Evolutionary conservation across 2,797 vertebrate genomes (phyloP).

Genomic region (Streptopelia turtur): DNA sequence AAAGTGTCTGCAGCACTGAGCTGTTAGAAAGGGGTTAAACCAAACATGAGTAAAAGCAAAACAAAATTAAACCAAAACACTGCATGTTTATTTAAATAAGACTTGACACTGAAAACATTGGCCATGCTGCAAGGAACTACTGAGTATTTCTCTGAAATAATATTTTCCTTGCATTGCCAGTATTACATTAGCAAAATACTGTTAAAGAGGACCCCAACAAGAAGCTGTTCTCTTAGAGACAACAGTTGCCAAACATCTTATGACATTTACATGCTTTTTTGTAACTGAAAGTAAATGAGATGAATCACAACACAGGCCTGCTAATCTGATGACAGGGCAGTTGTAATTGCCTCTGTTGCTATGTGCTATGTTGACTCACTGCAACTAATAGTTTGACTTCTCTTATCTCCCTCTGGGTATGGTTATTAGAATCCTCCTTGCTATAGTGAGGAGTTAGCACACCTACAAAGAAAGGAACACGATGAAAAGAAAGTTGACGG

Average conservation of each 20-base stretch:
- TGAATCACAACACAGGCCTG: neutral
- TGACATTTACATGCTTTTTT: neutral
- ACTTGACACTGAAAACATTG: neutral
- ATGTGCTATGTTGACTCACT: neutral
- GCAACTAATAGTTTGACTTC: neutral
- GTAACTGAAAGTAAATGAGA: neutral
- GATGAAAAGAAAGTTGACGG: neutral
- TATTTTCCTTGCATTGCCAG: neutral
- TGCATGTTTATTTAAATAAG: neutral
- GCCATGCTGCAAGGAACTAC: neutral
- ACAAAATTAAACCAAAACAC: neutral
- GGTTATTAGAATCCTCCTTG: neutral
- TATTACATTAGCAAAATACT: conserved; percentile 4
- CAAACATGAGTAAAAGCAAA: neutral
- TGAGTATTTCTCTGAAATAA: neutral
- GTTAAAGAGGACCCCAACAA: neutral
- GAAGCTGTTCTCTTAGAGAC: neutral
- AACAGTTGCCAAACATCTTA: neutral
- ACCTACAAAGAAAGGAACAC: neutral
- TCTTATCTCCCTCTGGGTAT: neutral
- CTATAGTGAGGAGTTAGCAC: neutral
- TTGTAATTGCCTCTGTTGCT: neutral
- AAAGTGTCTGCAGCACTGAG: neutral
- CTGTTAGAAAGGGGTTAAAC: neutral
- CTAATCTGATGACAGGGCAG: neutral